Base-by-base conservation (phyloP, 2,113 vertebrate species). In the Heteronetta atricapilla region DNA sequence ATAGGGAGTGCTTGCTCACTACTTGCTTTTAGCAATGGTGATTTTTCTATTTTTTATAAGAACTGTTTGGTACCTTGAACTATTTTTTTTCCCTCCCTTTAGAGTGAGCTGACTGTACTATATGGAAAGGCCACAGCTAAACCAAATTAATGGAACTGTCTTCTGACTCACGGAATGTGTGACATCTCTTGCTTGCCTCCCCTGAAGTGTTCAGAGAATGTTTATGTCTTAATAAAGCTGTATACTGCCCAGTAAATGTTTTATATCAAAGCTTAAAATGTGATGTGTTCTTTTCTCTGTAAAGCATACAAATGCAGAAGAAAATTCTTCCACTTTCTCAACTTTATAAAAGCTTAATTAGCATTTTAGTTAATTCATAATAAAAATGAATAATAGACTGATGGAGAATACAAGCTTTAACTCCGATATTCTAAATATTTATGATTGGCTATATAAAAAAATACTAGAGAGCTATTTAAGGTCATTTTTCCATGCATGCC, bases 61-160 rank as follows among this genome's bases (percentile, higher is more conserved):
- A 68, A 55, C 33, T 46, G 11, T n/a, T 25, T 40, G 10, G 5
- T 22, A 58, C 38, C 44, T 89, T 66, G 18, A 82, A 55, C 86
- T 96, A 63, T 17, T 0, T 36, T 67, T 89, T 69, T 23, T 13
- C 7, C 31, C 15, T 26, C 42, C 15, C 28, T 44, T 46, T 44
- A 98, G 97, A 97, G 73, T 26, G 95, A 97, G 59, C 91, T 98
- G 94, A 97, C 97, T 38, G 95, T 88, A 15, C 79, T 98, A 0
- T 97, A 95, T 69, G 97, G 96, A 77, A 98, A 98, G 60, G 96
- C 93, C 34, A 90, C 94, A n/a, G 89, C 93, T 52, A 96, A 97
- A 82, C 72, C 31, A 11, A 91, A 40, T 59, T 96, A 85, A 94
- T n/a, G 85, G 60, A 87, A 84, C n/a, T 23, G 50, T 7, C 67